phyloP scores from a whole-genome alignment of 2,797 vertebrate species.

The Dermochelys coriacea region DNA sequence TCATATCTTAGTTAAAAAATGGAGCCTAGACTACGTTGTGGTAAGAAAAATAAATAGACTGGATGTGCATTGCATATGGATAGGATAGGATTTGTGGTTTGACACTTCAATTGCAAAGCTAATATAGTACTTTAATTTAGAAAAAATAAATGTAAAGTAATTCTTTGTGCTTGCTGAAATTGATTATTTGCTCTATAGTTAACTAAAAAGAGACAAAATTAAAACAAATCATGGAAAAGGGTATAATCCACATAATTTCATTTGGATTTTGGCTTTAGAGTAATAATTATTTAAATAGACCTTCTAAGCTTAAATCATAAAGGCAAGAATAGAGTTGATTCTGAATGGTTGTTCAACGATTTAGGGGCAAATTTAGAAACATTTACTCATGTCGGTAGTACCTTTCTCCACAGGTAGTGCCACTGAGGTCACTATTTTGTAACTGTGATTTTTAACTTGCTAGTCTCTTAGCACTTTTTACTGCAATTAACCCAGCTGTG shows the following conservation, averaged over 20 bases:
- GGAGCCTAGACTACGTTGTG: neutral
- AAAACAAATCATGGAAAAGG: neutral
- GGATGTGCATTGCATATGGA: neutral
- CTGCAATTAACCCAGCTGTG: no score
- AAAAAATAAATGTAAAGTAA: neutral
- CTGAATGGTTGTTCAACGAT: neutral
- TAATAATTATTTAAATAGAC: neutral
- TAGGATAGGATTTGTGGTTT: neutral
- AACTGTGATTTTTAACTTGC: neutral
- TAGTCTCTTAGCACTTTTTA: no score
- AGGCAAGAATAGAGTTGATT: neutral
- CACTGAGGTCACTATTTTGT: neutral
- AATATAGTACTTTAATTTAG: neutral
- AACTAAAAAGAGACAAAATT: no score
- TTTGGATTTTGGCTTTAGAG: neutral
- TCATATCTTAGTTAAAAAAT: neutral
- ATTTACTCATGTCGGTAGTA: neutral
- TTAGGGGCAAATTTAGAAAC: neutral
- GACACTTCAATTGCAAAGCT: neutral
- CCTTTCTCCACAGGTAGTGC: neutral
- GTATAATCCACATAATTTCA: neutral
- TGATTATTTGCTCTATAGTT: neutral
- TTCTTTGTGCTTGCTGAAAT: neutral
- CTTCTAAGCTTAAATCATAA: neutral
- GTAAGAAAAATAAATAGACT: neutral